Evolutionary conservation across 2,888 invertebrate species (phyloP).

Genomic region (Orthosia cruda): DNA sequence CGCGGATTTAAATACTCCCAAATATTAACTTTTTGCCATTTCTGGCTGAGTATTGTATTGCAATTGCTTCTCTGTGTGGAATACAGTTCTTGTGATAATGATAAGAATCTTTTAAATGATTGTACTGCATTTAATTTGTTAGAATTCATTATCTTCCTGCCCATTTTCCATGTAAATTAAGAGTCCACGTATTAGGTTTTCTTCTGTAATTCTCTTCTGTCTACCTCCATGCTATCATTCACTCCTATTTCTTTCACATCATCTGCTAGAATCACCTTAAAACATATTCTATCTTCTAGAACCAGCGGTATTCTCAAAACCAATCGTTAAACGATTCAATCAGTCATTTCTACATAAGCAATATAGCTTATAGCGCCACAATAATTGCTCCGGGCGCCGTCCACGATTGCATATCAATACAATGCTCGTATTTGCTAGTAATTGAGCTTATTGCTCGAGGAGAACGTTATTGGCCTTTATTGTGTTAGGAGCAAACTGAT

Average conservation of each 20-base stretch:
- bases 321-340: slow-evolving; percentile 50
- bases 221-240: no score
- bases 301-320: not conserved
- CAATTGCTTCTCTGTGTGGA: not conserved
- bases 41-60: not conserved
- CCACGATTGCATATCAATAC: slow-evolving; percentile 88
- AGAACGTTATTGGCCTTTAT: slow-evolving; percentile 84
- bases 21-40: not conserved
- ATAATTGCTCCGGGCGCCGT: slow-evolving; percentile 86
- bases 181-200: no score
- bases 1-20: slow-evolving; percentile 1
- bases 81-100: no score
- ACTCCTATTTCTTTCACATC: no score
- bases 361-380: slow-evolving; percentile 70
- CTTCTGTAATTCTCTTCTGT: no score
- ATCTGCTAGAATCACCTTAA: no score
- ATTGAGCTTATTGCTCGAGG: slow-evolving; percentile 84
- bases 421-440: slow-evolving; percentile 80
- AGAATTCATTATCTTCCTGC: no score
- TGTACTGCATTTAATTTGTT: no score
- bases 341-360: slow-evolving; percentile 17
- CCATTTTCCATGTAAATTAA: no score
- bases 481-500: slow-evolving; percentile 80
- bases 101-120: no score
- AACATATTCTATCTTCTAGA: slow-evolving; percentile 2